A percentile compares a stretch with the other conserved stretches of the same genome.
phyloP scores from a whole-genome alignment of 1,140 invertebrate species.

The Oncopeltus fasciatus region DNA sequence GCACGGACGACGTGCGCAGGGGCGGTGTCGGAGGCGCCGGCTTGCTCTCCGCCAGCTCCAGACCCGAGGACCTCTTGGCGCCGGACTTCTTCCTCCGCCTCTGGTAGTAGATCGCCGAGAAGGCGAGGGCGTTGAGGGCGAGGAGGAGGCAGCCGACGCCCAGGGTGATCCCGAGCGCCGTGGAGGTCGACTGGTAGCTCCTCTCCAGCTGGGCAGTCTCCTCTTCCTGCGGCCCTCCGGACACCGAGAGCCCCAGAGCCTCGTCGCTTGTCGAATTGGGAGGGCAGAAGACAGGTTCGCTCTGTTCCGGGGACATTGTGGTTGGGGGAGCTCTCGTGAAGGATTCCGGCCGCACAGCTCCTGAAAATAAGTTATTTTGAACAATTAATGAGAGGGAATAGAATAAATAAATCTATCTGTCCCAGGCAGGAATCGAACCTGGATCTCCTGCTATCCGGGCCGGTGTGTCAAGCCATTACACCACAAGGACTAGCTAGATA shows the following conservation, averaged over 20 bases:
- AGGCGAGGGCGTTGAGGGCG: constrained; percentile 72
- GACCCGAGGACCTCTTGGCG: constrained; percentile 25
- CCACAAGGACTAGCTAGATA: too few relatives aligned
- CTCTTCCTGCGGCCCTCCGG: too few relatives aligned
- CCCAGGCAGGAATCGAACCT: too few relatives aligned
- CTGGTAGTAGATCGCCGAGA: constrained; percentile 76
- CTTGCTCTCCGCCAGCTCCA: constrained; percentile 25
- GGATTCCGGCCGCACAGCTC: constrained; percentile 40
- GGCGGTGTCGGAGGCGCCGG: constrained; percentile 30
- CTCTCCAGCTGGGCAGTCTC: constrained; percentile 35
- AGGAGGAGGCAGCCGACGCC: constrained; percentile 75
- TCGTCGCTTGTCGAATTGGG: constrained; percentile 33
- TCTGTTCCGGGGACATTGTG: constrained; percentile 25
- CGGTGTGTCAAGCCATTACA: too few relatives aligned
- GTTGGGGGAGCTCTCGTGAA: constrained; percentile 39
- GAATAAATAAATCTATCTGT: too few relatives aligned
- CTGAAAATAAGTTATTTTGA: too few relatives aligned
- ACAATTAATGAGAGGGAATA: too few relatives aligned
- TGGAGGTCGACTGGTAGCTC: constrained; percentile 54
- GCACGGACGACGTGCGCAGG: constrained; percentile 29
- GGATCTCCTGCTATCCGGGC: too few relatives aligned
- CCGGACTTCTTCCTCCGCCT: constrained; percentile 30
- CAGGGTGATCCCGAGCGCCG: constrained; percentile 74
- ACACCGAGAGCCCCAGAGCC: constrained; percentile 26
- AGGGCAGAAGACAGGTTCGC: constrained; percentile 28